Base-by-base conservation (phyloP, 2,797 vertebrate species). In the Thalassophryne amazonica region DNA sequence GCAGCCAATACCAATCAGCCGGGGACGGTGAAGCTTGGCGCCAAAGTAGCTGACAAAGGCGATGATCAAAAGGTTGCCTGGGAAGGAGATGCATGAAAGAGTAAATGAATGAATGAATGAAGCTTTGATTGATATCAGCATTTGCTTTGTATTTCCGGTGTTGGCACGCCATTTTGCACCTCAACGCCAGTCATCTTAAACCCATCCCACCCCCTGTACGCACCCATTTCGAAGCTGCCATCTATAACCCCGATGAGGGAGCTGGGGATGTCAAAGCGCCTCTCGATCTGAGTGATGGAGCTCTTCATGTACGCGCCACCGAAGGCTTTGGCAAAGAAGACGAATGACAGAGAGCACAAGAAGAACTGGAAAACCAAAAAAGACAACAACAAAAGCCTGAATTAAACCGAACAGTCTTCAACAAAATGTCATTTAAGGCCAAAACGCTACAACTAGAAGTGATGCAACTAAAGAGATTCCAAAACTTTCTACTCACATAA, bases 161-260 rank as follows among this genome's bases (percentile, higher is more conserved):
- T 19, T 16, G 17, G 1, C 1, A 16, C 7, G 6, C 5, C 7
- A 6, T 23, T 4, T n/a, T 17, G 2, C 5, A 18, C 14, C 6
- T 10, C n/a, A n/a, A n/a, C n/a, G n/a, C n/a, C n/a, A n/a, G n/a
- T n/a, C n/a, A n/a, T n/a, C n/a, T n/a, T n/a, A n/a, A n/a, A n/a
- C n/a, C n/a, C n/a, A n/a, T n/a, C n/a, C n/a, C n/a, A n/a, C n/a
- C n/a, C n/a, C n/a, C 1, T 11, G 4, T 0, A 42, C 76, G 74
- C 88, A 98, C 95, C 96, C 52, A 96, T 93, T 89, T 98, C 95
- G 56, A 98, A 98, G 73, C 95, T 93, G 68, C 94, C 94, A 33
- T 95, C 97, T 49, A 97, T 94, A 32, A 95, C 86, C 23, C 95
- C 95, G n/a, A 93, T 92, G 41, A 95, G 75, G 6, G 94, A 95